Evolutionary conservation across 2,888 invertebrate genomes (phyloP), one percentile per base, ranked within the genome.

Genomic region (Hymenopus coronatus): DNA sequence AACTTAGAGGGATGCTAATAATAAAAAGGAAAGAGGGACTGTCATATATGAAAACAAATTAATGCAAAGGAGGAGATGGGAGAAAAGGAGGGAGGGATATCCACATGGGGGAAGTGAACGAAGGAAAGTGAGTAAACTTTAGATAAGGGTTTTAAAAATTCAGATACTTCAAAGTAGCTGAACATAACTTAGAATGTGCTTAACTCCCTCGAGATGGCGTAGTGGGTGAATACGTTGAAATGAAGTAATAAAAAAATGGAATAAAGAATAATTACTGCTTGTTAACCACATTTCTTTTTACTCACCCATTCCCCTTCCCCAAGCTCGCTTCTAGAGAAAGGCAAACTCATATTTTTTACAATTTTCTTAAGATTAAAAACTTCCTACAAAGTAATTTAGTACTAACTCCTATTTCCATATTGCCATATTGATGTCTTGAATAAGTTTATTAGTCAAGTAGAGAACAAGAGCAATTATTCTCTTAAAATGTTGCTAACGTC

Each of bases 141-240:
- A 87, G 87, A 89, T 89, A 89, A 89, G 84, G 84, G 87, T 89
- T 89, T 89, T 87, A 89, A 88, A 89, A 87, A 89, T 89, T 89
- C 88, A 89, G 84, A 86, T 46, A 88, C 88, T 83, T 88, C 88
- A 88, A 88, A 88, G 84, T 28, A 88, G 54, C 33, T 14, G 27
- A 83, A 54, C 88, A 83, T 54, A 87, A 87, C 82, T 87, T 87
- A 87, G 87, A 82, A 87, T 82, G 82, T 30, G 87, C n/a, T 70
- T 87, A 87, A 81, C 15, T 84, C 87, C 54, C 83, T 82, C 70
- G 30, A 88, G 84, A 70, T 46, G 28, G 54, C 20, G 20, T 20
- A 70, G 20, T 20, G 20, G 84, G 15, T 54, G 88, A 28, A 54
- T 54, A 40, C 40, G 28, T 30, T 83, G 28, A 84, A 84, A 88